These are phyloP conservation scores for Heteromurus nitidus DNA, from an alignment of 2,888 invertebrate genomes.

Conservation along the genomic window DNA sequence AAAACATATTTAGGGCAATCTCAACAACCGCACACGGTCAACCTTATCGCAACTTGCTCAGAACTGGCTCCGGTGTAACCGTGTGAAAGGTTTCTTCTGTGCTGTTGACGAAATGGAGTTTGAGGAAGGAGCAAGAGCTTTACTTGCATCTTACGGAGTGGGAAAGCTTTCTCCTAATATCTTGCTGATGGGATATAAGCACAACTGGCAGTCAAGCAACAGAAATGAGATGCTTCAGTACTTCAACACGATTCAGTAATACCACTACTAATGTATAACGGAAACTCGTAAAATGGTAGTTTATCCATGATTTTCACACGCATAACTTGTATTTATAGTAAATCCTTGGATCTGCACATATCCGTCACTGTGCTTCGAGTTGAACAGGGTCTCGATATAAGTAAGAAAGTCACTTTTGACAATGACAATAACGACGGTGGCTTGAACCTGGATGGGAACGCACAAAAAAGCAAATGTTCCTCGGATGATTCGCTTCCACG, in stretches of 20 bases:
- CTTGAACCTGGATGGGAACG: conserved; percentile 52
- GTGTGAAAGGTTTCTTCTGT: conserved; percentile 78
- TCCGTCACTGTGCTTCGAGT: conserved; percentile 93
- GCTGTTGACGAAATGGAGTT: conserved; percentile 74
- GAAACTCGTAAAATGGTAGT: neutral
- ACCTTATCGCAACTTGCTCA: conserved; percentile 68
- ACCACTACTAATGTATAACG: neutral
- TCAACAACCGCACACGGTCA: conserved; percentile 67
- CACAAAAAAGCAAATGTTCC: conserved; percentile 65
- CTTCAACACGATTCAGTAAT: conserved; percentile 79
- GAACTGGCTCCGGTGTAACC: conserved; percentile 77
- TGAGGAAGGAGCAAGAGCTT: conserved; percentile 72
- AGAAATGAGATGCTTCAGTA: conserved; percentile 77
- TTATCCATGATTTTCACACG: conserved; percentile 6
- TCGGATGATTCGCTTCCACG: conserved; percentile 71
- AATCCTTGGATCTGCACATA: conserved; percentile 93
- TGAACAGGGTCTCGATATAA: conserved; percentile 89
- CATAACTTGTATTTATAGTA: conserved; percentile 77
- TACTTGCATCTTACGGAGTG: conserved; percentile 78
- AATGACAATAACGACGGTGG: conserved; percentile 65
- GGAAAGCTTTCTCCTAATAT: conserved; percentile 77
- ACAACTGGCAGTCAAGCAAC: conserved; percentile 77
- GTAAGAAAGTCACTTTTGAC: conserved; percentile 75
- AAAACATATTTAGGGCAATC: conserved; percentile 50
- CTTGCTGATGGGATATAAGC: conserved; percentile 79